These are phyloP conservation scores for Hyles lineata DNA, from an alignment of 2,888 invertebrate species.

Conservation along the genomic window DNA sequence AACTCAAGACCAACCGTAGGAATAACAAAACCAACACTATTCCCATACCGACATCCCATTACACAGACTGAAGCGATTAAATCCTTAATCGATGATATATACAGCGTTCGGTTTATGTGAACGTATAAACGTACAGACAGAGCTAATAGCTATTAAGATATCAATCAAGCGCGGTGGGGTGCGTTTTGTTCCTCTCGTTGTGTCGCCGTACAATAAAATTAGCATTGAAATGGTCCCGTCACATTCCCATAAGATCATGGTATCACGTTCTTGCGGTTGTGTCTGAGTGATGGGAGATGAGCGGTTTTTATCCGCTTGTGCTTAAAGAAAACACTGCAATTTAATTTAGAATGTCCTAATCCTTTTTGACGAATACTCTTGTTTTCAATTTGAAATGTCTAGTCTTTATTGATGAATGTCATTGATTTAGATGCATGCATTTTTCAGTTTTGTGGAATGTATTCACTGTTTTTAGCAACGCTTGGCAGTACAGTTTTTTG, in stretches of 20 bases:
- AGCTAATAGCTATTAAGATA: slow-evolving; percentile 72
- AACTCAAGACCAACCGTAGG: background rate
- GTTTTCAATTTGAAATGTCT: background rate
- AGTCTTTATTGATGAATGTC: too few species aligned
- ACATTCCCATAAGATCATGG: slow-evolving; percentile 52
- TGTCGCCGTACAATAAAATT: slow-evolving; percentile 67
- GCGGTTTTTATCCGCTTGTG: background rate
- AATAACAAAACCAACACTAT: background rate
- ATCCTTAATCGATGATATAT: background rate
- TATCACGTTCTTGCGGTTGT: slow-evolving; percentile 16
- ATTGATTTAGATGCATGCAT: too few species aligned
- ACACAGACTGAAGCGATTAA: slow-evolving; percentile 11
- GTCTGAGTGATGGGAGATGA: background rate
- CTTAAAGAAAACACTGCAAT: background rate
- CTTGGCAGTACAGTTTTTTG: too few species aligned
- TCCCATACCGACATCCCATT: background rate
- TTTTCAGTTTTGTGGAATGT: too few species aligned
- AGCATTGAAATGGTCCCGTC: slow-evolving; percentile 70
- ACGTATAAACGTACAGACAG: slow-evolving; percentile 39
- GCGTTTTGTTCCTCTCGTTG: slow-evolving; percentile 56
- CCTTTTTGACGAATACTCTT: background rate
- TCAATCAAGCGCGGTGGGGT: slow-evolving; percentile 63
- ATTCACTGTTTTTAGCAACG: too few species aligned
- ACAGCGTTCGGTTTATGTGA: background rate
- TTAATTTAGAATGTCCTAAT: too few species aligned